Percentiles rank a stretch among this genome's conserved stretches.
These are phyloP conservation scores for Drosophila colorata DNA, from an alignment of 2,888 invertebrate species.

Conservation along the genomic window DNA sequence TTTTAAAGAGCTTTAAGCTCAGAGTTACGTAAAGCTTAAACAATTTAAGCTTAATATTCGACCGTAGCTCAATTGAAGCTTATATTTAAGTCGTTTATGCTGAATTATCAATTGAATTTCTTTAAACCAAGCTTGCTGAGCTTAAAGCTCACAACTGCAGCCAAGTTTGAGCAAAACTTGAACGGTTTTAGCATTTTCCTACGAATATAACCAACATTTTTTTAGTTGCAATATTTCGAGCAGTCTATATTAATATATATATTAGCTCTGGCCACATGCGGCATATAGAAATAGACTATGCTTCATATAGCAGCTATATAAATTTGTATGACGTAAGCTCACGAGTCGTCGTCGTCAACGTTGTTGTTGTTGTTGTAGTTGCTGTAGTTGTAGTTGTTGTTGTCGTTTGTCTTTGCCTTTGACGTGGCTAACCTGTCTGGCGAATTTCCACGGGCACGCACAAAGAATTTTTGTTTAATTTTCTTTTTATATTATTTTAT, in stretches of 20 bases:
- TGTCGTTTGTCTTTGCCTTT: conserved; percentile 23
- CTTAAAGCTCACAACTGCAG: neutral
- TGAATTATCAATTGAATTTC: too few species aligned
- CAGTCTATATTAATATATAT: conserved; percentile 43
- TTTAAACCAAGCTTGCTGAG: neutral
- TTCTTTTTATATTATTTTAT: neutral
- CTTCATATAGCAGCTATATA: conserved; percentile 41
- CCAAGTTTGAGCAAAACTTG: neutral
- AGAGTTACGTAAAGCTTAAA: too few species aligned
- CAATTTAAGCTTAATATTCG: too few species aligned
- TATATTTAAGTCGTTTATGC: too few species aligned
- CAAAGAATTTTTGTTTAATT: conserved; percentile 17
- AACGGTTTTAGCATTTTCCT: neutral
- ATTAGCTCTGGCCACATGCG: conserved; percentile 72
- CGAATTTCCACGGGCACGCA: conserved; percentile 40
- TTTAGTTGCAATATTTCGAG: conserved; percentile 8
- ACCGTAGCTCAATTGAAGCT: too few species aligned
- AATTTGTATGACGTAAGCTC: conserved; percentile 75
- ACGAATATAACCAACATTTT: neutral
- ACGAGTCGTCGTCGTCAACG: conserved; percentile 54
- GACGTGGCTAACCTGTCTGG: conserved; percentile 49
- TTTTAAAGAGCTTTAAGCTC: neutral
- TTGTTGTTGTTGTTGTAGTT: conserved; percentile 10
- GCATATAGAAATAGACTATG: conserved; percentile 70
- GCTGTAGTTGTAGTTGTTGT: too few species aligned